phyloP scores from a whole-genome alignment of 2,888 invertebrate genomes.

The Xylota segnis region DNA sequence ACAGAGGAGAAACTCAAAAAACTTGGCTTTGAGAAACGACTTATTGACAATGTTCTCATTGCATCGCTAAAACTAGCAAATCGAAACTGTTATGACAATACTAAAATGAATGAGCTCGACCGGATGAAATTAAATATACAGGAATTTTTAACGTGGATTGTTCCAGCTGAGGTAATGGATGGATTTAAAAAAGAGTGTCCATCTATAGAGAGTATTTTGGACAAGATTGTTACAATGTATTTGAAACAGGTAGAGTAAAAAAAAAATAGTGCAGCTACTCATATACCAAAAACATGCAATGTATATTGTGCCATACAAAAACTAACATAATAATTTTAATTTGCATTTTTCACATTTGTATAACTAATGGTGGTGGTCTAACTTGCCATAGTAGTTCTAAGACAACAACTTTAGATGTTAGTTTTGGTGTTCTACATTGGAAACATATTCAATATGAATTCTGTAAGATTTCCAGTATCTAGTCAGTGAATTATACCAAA shows the following conservation, averaged over 20 bases:
- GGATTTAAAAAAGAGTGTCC: constrained; percentile 90
- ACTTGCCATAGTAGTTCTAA: constrained; percentile 64
- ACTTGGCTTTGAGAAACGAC: constrained; percentile 89
- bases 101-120: constrained; percentile 86
- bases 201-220: constrained; percentile 91
- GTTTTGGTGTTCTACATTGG: constrained; percentile 6
- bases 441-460: constrained; percentile 8
- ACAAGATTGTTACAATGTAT: constrained; percentile 84
- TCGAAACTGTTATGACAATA: constrained; percentile 87
- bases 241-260: constrained; percentile 81
- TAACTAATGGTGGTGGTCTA: constrained; percentile 56
- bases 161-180: constrained; percentile 91
- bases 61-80: constrained; percentile 92
- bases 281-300: constrained; percentile 50
- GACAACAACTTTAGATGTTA: constrained; percentile 17
- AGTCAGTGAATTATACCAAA: constrained; percentile 62
- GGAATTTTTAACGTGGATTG: constrained; percentile 91
- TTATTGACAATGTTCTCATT: constrained; percentile 92
- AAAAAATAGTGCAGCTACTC: not conserved
- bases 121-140: constrained; percentile 91
- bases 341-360: constrained; percentile 12
- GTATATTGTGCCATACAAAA: constrained; percentile 60
- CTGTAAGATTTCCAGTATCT: constrained; percentile 29
- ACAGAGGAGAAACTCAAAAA: constrained; percentile 91
- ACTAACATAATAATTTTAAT: constrained; percentile 31